Evolutionary conservation across 2,888 invertebrate genomes (phyloP).

Genomic region (Tetanocera ferruginea): DNA sequence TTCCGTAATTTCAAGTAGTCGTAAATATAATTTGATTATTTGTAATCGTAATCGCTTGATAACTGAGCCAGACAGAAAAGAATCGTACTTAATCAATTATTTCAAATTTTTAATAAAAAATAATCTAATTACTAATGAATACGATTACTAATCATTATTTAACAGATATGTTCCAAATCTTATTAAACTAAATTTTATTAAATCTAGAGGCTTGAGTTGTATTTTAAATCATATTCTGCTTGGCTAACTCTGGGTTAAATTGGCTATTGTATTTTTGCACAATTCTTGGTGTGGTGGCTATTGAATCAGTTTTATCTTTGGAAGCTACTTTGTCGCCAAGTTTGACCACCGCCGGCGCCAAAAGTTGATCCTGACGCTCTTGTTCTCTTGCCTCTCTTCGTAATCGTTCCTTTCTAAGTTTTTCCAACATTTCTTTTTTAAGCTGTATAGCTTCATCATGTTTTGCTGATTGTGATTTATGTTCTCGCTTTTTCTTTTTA

Average conservation of each 20-base stretch:
- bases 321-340: constrained; percentile 53
- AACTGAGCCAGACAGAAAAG: too few relatives aligned
- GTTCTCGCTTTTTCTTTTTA: constrained; percentile 39
- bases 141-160: too few relatives aligned
- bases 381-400: constrained; percentile 86
- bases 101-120: too few relatives aligned
- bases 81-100: too few relatives aligned
- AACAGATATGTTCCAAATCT: background rate
- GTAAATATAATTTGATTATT: constrained; percentile 1
- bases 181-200: background rate
- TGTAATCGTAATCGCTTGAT: too few relatives aligned
- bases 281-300: constrained; percentile 65
- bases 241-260: constrained; percentile 92
- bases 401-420: constrained; percentile 72
- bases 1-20: constrained; percentile 13
- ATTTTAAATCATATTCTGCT: constrained; percentile 76
- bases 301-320: constrained; percentile 42
- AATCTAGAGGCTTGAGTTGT: too few relatives aligned
- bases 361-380: constrained; percentile 77
- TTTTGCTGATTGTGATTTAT: constrained; percentile 31
- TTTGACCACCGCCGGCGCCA: constrained; percentile 74
- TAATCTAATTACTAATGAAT: too few relatives aligned
- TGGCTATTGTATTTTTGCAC: constrained; percentile 94
- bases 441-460: constrained; percentile 47
- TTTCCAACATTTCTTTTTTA: constrained; percentile 64